Base-by-base conservation (phyloP, 2,797 vertebrate species). In the Botia kubotai region DNA sequence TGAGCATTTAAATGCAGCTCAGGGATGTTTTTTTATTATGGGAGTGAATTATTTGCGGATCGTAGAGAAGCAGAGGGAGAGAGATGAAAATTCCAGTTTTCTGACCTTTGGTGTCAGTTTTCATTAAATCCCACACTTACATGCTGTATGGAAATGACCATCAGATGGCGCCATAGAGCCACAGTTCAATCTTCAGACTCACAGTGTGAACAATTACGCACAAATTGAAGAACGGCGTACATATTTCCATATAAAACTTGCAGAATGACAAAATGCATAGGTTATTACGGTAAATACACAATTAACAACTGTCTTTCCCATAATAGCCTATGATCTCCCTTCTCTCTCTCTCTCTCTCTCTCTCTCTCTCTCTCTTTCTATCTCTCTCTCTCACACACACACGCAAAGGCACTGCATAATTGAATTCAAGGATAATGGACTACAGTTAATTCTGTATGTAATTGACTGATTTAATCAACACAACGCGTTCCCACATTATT, bases 41-140 rank as follows among this genome's bases (percentile, higher is more conserved):
- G 14, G 58, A 17, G 46, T 23, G 33, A 8, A 46, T 26, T 57
- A 67, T 57, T 67, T 77, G 50, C 68, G 63, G 16, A 68, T 77
- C 33, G 55, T 33, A 19, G 36, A 55, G 39, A 21, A 76, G 66
- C 12, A 66, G 23, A 75, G 62, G 3, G 48, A 66, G 4, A 36
- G n/a, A 4, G 13, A 57, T 80, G 52, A 16, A 72, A 62, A 50
- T 33, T 16, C 43, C 50, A 77, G 19, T 68, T 78, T 12, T 70
- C 57, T 72, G 67, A 63, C 68, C 57, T 72, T 65, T 43, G 14
- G 10, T 72, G 77, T 72, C 58, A 79, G 58, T 48, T 39, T 72
- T 52, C 46, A 39, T 39, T 39, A 39, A 0, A 39, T 58, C 2
- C 6, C 6, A 39, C 36, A 6, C 36, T 5, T 39, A 39, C 14